A percentile compares a stretch with the other conserved stretches of the same genome.
These are phyloP conservation scores for Clarias platycephalus DNA, from an alignment of 2,797 vertebrate genomes.

Conservation along the genomic window DNA sequence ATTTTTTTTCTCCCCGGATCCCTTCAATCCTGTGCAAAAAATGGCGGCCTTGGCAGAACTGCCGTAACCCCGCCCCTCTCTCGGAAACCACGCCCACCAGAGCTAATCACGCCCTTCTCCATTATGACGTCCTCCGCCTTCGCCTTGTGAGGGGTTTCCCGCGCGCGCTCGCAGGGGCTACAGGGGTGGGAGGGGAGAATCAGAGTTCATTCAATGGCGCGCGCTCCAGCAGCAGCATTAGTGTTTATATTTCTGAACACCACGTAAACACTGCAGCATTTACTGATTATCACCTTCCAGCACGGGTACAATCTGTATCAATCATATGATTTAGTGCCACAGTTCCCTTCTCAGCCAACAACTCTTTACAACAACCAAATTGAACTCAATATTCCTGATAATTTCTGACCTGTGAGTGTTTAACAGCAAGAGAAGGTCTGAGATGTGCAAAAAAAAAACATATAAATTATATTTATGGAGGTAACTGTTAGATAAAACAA, in stretches of 20 bases:
- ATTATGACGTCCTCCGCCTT: conserved; percentile 68
- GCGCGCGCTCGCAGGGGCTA: conserved; percentile 83
- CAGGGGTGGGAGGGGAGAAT: conserved; percentile 55
- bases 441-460: background rate
- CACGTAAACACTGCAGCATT: background rate
- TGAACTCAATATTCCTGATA: background rate
- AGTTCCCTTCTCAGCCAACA: background rate
- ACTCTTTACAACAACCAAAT: background rate
- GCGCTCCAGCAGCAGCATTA: background rate
- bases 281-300: no score
- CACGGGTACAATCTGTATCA: no score
- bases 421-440: background rate
- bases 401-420: background rate
- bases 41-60: conserved; percentile 92
- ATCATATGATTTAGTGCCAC: background rate
- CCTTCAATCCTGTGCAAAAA: conserved; percentile 91
- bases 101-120: conserved; percentile 61
- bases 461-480: background rate
- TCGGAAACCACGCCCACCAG: conserved; percentile 8
- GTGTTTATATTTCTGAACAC: no score
- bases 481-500: no score
- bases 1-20: conserved; percentile 72
- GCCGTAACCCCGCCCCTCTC: conserved; percentile 76
- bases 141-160: conserved; percentile 83
- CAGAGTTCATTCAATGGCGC: conserved; percentile 47